phyloP scores from a whole-genome alignment of 2,797 vertebrate genomes.

The Streptopelia turtur region DNA sequence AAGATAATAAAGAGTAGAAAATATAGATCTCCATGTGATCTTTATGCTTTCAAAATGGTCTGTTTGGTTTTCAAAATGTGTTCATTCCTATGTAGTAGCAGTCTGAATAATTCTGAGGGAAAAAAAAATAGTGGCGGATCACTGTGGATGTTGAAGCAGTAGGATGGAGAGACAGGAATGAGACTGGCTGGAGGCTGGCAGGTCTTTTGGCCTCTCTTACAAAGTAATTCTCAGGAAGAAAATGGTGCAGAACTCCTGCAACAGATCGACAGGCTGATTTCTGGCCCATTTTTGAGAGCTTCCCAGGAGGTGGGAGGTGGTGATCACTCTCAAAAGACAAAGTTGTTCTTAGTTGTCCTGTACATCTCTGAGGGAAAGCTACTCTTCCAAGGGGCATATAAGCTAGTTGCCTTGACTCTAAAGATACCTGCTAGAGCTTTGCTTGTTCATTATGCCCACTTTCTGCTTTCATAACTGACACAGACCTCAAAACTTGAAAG shows the following conservation, averaged over 20 bases:
- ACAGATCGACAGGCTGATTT: neutral
- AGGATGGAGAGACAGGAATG: neutral
- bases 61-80: neutral
- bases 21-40: neutral
- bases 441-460: neutral
- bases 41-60: neutral
- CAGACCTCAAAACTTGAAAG: constrained; percentile 60
- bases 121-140: neutral
- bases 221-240: neutral
- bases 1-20: neutral
- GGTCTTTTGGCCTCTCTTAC: neutral
- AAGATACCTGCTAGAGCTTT: neutral
- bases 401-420: neutral
- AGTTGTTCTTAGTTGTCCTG: neutral
- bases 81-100: neutral
- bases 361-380: neutral
- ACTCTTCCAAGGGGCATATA: neutral
- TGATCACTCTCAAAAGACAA: neutral
- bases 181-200: neutral
- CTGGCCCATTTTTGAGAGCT: neutral
- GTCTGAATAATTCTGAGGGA: neutral
- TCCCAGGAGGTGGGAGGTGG: neutral
- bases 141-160: neutral
- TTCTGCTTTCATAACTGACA: constrained; percentile 42
- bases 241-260: neutral